Evolutionary conservation across 2,797 vertebrate genomes (phyloP), one percentile per base, ranked within the genome.

Genomic region (Melanotaenia maccullochi): DNA sequence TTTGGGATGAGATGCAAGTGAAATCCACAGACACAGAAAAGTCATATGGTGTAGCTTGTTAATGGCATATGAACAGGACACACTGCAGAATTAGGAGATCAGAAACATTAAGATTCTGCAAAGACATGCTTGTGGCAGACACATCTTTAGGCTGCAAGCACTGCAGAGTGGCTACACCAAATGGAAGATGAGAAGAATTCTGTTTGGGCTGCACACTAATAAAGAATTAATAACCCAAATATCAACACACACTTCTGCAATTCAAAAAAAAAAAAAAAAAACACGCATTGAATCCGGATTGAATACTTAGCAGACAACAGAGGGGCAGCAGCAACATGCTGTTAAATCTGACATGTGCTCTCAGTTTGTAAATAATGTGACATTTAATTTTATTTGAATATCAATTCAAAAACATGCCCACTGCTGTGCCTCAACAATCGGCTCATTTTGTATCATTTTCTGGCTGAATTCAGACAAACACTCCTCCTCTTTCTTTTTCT

Each of bases 201-300:
- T 14, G 35, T 70, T 70, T 62, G 9, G 30, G 51, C 55, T 58
- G 1, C 57, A 47, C 0, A 20, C 68, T 28, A 38, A 40, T 55
- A n/a, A 64, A 54, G 47, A 69, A 33, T 65, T 69, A 54, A 60
- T 60, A 40, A 0, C 35, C 56, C 49, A 3, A 44, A 54, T 30
- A 32, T 57, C 30, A 52, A 32, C 2, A 9, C 8, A 33, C 42
- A 16, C 1, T 38, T 51, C 25, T n/a, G 57, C 16, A 66, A 11
- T 25, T 9, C 8, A 6, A 60, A 38, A 35, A 40, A 4, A 66
- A 4, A 3, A 30, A 30, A 30, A 30, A 30, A 30, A 30, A 4
- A 5, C 54, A 16, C 30, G 52, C 28, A 30, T 30, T 30, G 30
- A 30, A 30, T 30, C 25, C 40, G 20, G 25, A 40, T 9, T 55